phyloP scores from a whole-genome alignment of 2,888 invertebrate genomes.

The Drosophila incognita region DNA sequence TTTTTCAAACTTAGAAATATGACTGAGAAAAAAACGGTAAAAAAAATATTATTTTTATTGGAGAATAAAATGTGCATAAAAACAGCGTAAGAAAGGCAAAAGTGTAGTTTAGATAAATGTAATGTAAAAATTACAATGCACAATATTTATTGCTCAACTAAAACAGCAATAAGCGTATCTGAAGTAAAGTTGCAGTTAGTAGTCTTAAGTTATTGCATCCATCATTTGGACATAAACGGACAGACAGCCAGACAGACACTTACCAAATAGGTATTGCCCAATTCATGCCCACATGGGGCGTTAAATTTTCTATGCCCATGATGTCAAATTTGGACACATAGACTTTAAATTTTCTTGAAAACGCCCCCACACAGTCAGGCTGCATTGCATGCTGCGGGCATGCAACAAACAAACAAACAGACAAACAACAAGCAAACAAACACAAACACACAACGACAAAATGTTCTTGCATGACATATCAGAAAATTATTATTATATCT shows the following conservation, averaged over 20 bases:
- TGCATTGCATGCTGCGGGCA: slow-evolving; percentile 6
- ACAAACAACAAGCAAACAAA: slow-evolving; percentile 10
- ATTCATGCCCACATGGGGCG: slow-evolving; percentile 46
- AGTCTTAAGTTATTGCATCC: slow-evolving; percentile 17
- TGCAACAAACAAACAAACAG: slow-evolving; percentile 5
- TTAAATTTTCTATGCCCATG: slow-evolving; percentile 37
- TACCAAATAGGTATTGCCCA: slow-evolving; percentile 37
- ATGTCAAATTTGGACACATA: slow-evolving; percentile 53
- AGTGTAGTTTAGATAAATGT: background rate
- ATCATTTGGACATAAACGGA: slow-evolving; percentile 15
- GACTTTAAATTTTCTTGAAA: slow-evolving; percentile 34
- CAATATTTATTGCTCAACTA: background rate
- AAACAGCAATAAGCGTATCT: background rate
- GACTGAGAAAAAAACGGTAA: background rate
- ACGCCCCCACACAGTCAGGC: slow-evolving; percentile 49
- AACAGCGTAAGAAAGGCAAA: background rate
- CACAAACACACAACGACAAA: slow-evolving; percentile 20
- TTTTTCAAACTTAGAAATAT: background rate
- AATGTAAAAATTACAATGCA: slow-evolving; percentile 3
- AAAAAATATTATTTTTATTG: background rate
- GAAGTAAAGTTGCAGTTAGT: background rate
- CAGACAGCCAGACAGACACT: slow-evolving; percentile 2
- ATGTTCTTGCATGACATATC: slow-evolving; percentile 75
- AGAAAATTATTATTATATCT: slow-evolving; percentile 78
- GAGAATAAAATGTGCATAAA: background rate